A percentile compares a stretch with the other conserved stretches of the same genome.
Conservation (phyloP, 1,140 invertebrate species). For the Bombus confusus region DNA sequence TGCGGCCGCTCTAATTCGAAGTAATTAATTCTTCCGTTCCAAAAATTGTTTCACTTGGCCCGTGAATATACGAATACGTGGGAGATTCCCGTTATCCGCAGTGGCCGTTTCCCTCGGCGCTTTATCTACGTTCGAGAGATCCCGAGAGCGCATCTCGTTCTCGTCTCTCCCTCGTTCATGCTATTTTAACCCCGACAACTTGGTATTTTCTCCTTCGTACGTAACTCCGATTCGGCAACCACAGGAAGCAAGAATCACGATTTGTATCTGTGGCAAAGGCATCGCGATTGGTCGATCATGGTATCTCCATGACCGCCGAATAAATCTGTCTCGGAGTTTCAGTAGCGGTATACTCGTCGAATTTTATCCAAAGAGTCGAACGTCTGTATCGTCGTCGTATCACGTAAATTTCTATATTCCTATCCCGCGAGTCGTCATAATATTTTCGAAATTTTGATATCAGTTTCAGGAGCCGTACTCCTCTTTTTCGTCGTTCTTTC, state of each 20-base stretch:
- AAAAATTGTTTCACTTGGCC: conserved; percentile 41
- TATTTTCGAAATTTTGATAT: background rate
- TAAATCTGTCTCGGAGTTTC: conserved; percentile 50
- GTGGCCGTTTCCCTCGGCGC: conserved; percentile 31
- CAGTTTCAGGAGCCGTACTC: too few species aligned
- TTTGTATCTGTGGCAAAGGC: conserved; percentile 55
- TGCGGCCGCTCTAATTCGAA: background rate
- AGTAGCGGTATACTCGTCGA: conserved; percentile 46
- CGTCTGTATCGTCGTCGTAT: conserved; percentile 4
- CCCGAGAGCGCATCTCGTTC: conserved; percentile 12
- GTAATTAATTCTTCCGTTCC: conserved; percentile 58
- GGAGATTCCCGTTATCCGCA: conserved; percentile 32
- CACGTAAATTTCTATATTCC: conserved; percentile 2
- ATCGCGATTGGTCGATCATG: conserved; percentile 48
- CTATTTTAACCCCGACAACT: conserved; percentile 46
- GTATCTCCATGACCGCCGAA: conserved; percentile 52
- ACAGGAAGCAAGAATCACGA: conserved; percentile 60
- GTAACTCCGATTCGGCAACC: conserved; percentile 28
- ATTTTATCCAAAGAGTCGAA: conserved; percentile 44
- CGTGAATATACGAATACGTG: conserved; percentile 16
- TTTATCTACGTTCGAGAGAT: conserved; percentile 48
- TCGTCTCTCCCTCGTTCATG: background rate
- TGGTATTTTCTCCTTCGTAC: conserved; percentile 53
- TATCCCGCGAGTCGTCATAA: too few species aligned
- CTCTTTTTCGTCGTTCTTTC: background rate